Evolutionary conservation across 1,140 invertebrate genomes (phyloP), one percentile per base, ranked within the genome.

Genomic region (Acromyrmex echinatior): DNA sequence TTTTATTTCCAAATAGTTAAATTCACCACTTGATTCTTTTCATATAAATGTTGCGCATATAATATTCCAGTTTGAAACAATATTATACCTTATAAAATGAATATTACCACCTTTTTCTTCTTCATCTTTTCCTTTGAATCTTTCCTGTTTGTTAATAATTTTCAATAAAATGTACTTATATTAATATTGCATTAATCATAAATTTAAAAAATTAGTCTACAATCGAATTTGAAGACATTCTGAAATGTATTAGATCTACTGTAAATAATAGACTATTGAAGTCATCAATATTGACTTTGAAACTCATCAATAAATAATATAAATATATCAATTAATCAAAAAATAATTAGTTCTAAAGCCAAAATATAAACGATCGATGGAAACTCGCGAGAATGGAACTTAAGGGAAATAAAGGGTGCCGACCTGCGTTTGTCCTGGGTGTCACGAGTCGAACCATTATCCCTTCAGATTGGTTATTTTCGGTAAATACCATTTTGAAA

Each of bases 401-500:
- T 25, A 68, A 86, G 58, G 68, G 35, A 71, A 79, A 60, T 58
- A 58, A 88, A 90, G 90, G 90, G 88, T 66, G 79, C 28, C 28
- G 77, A 86, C 77, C 25, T 25, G 25, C 84, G 89, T 93, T 92
- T 90, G 87, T 92, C 80, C 87, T 91, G 87, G 87, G 89, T 92
- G 93, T 92, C 92, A 92, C 91, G 86, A 93, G 92, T 93, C 87
- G 91, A 77, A 76, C 90, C 86, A 95, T 95, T 94, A 95, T 94
- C 94, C 94, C 62, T 93, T 94, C 93, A 94, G 93, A 95, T 95
- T 95, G 94, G 93, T 95, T 95, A 95, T 95, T 95, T 95, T 95
- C 94, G 93, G 94, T 95, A 95, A 95, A 95, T 95, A 95, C 95
- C 93, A 91, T 94, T 95, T 94, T 95, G 94, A 95, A 94, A 95